phyloP scores from a whole-genome alignment of 2,797 vertebrate genomes.

The Peromyscus nudipes region DNA sequence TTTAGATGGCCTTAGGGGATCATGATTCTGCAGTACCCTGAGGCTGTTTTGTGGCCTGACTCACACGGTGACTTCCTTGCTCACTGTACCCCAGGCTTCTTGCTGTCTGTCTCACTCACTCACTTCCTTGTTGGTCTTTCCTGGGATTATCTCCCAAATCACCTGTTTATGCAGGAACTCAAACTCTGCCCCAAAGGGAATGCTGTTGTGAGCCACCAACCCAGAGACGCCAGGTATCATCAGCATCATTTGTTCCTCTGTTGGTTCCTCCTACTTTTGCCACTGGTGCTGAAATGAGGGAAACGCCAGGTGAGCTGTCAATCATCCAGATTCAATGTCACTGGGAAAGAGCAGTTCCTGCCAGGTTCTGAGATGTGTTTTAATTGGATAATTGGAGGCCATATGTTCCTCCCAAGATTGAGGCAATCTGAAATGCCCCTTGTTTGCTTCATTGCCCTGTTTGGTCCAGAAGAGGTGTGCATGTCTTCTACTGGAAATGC shows the following conservation, averaged over 20 bases:
- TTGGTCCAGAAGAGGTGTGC: not conserved
- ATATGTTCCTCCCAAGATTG: not conserved
- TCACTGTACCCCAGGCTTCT: not conserved
- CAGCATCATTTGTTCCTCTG: not conserved
- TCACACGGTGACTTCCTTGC: not conserved
- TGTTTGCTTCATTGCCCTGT: not conserved
- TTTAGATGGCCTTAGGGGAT: not conserved
- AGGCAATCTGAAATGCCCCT: not conserved
- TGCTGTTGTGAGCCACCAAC: not conserved
- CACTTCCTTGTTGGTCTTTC: not conserved
- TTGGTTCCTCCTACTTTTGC: not conserved
- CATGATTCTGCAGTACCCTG: fast-evolving
- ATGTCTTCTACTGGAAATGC: not conserved
- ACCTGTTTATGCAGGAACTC: not conserved
- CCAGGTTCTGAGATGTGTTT: not conserved
- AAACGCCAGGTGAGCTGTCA: not conserved
- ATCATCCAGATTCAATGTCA: not conserved
- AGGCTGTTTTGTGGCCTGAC: not conserved
- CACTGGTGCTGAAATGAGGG: not conserved
- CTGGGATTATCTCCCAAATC: not conserved
- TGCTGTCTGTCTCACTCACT: not conserved
- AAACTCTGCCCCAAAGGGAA: not conserved
- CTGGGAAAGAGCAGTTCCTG: not conserved
- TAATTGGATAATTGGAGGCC: not conserved
- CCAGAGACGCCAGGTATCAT: not conserved